phyloP scores from a whole-genome alignment of 1,140 invertebrate genomes.

The Drosophila prosaltans region DNA sequence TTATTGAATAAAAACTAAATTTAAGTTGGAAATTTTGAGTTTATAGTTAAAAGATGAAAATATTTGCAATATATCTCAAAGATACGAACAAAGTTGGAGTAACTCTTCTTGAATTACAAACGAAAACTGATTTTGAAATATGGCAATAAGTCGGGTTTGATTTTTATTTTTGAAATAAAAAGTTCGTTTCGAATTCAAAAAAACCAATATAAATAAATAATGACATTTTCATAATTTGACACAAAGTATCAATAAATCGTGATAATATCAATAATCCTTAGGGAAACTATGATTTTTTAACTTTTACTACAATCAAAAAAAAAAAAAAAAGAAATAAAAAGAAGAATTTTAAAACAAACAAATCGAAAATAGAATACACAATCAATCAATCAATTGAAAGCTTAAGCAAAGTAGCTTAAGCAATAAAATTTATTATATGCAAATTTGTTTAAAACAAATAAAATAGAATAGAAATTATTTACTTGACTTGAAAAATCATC shows the following conservation, averaged over 20 bases:
- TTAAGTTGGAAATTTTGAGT: no score
- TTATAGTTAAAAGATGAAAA: no score
- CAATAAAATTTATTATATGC: slow-evolving; percentile 23
- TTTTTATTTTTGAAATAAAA: no score
- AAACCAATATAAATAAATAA: no score
- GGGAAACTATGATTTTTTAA: slow-evolving; percentile 2
- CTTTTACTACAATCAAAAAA: slow-evolving; percentile 54
- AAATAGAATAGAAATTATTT: slow-evolving; percentile 31
- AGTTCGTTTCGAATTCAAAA: no score
- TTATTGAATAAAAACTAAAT: no score
- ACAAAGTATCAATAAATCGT: not conserved
- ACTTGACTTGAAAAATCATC: slow-evolving; percentile 57
- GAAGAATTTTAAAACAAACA: slow-evolving; percentile 70
- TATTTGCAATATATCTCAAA: no score
- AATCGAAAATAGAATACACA: slow-evolving; percentile 58
- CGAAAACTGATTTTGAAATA: no score
- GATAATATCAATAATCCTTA: slow-evolving; percentile 1
- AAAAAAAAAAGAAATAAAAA: slow-evolving; percentile 43
- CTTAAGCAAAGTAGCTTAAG: slow-evolving; percentile 12
- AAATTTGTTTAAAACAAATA: slow-evolving; percentile 18
- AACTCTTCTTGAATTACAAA: no score
- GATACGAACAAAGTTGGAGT: no score
- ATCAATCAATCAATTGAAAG: not conserved
- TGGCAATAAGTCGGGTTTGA: no score
- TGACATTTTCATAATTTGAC: no score